A percentile compares a stretch with the other conserved stretches of the same genome.
Conservation (phyloP, 2,797 vertebrate species). For the Momotus momota region DNA sequence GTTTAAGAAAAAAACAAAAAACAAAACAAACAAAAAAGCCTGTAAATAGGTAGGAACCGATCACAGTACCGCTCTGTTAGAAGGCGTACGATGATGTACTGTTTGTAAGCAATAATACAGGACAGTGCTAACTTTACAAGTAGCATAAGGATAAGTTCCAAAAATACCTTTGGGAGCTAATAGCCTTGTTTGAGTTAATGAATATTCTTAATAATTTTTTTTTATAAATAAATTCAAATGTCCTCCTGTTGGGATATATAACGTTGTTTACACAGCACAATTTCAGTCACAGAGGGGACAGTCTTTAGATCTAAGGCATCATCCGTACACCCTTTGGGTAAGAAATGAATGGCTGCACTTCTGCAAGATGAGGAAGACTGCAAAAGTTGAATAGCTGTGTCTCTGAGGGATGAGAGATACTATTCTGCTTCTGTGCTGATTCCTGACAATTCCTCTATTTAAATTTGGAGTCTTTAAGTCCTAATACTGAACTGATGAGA, state of each 20-base stretch:
- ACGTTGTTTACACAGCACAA: constrained; percentile 83
- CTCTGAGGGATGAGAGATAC: constrained; percentile 72
- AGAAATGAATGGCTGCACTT: constrained; percentile 78
- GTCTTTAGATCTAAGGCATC: constrained; percentile 73
- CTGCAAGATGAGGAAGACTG: constrained; percentile 77
- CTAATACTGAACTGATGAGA: constrained; percentile 55
- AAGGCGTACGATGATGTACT: constrained; percentile 80
- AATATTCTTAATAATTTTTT: constrained; percentile 76
- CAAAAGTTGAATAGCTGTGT: constrained; percentile 75
- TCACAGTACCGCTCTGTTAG: constrained; percentile 81
- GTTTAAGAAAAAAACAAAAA: constrained; percentile 75
- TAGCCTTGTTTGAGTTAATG: constrained; percentile 79
- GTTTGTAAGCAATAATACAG: constrained; percentile 85
- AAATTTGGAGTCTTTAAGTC: constrained; percentile 71
- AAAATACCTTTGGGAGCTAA: constrained; percentile 80
- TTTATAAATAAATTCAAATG: constrained; percentile 78
- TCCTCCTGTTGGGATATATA: constrained; percentile 79
- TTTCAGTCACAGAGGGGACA: constrained; percentile 77
- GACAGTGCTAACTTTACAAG: constrained; percentile 81
- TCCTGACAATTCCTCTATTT: constrained; percentile 66
- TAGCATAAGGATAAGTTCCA: constrained; percentile 83
- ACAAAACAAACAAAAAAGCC: constrained; percentile 67
- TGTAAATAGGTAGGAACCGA: constrained; percentile 82
- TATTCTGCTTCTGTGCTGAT: constrained; percentile 73
- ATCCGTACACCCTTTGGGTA: constrained; percentile 70